Conservation (phyloP, 1,140 invertebrate genomes). For the Hyles euphorbiae region DNA sequence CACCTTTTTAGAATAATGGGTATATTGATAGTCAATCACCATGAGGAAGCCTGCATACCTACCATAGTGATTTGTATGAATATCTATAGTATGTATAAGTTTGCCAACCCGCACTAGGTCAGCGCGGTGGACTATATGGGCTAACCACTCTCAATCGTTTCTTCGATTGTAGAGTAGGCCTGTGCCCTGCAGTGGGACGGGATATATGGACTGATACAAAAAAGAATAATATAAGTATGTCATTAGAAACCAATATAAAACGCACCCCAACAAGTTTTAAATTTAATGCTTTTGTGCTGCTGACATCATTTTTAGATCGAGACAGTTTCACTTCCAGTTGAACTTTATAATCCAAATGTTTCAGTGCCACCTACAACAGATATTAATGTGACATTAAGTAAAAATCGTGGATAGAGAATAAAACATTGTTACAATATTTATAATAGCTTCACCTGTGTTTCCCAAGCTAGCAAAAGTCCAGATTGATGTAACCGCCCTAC, state of each 20-base stretch:
- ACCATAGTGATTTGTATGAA: too few relatives aligned
- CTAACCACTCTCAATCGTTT: too few relatives aligned
- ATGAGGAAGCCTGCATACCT: too few relatives aligned
- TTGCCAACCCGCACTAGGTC: too few relatives aligned
- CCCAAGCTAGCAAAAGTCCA: constrained; percentile 65
- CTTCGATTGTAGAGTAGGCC: too few relatives aligned
- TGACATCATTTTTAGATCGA: constrained; percentile 47
- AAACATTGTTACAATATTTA: too few relatives aligned
- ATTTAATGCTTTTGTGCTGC: constrained; percentile 41
- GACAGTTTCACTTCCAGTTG: constrained; percentile 69
- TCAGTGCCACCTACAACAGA: constrained; percentile 53
- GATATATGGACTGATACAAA: too few relatives aligned
- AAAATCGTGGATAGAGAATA: too few relatives aligned
- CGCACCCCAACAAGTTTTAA: constrained; percentile 48
- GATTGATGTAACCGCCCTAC: constrained; percentile 63
- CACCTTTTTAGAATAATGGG: neutral
- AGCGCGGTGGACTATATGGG: too few relatives aligned
- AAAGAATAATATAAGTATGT: neutral
- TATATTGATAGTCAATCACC: neutral
- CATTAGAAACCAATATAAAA: constrained; percentile 12
- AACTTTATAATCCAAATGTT: constrained; percentile 63
- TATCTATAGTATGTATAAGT: too few relatives aligned
- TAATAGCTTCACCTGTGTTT: constrained; percentile 52
- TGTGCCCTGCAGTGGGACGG: too few relatives aligned
- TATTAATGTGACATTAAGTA: neutral